Percentiles rank a stretch among this genome's conserved stretches.
phyloP scores from a whole-genome alignment of 1,140 invertebrate species.

The Zeugodacus cucurbitae region DNA sequence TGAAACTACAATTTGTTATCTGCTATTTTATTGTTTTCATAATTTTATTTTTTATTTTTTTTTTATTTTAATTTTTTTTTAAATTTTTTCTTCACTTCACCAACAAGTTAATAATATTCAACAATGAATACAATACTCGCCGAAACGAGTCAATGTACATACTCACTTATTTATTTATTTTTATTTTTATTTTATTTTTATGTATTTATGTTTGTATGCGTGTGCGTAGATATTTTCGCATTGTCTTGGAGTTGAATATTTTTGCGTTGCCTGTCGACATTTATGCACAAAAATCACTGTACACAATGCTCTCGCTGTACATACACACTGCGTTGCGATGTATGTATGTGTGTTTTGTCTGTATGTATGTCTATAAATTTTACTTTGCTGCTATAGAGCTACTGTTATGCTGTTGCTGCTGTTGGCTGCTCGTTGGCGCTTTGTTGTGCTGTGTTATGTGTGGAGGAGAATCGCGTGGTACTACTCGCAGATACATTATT shows the following conservation, averaged over 20 bases:
- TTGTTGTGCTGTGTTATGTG: neutral
- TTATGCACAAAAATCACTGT: constrained; percentile 19
- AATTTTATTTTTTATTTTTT: neutral
- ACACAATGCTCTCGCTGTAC: neutral
- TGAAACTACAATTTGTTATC: neutral
- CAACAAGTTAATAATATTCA: neutral
- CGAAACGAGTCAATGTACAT: neutral
- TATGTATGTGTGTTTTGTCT: neutral
- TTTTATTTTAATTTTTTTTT: neutral
- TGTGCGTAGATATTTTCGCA: neutral
- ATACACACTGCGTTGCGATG: neutral
- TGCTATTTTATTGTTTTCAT: neutral
- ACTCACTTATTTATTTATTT: neutral
- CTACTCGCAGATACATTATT: constrained; percentile 61
- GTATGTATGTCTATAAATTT: neutral
- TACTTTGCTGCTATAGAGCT: neutral
- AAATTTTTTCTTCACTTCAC: neutral
- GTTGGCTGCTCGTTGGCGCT: neutral
- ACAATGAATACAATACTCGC: neutral
- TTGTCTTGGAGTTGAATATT: neutral
- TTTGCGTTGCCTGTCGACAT: neutral
- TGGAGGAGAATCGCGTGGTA: constrained; percentile 49
- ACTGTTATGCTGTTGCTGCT: neutral
- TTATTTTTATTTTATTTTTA: neutral
- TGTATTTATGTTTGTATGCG: neutral